Evolutionary conservation across 2,888 invertebrate species (phyloP).

Genomic region (Drymonia ruficornis): DNA sequence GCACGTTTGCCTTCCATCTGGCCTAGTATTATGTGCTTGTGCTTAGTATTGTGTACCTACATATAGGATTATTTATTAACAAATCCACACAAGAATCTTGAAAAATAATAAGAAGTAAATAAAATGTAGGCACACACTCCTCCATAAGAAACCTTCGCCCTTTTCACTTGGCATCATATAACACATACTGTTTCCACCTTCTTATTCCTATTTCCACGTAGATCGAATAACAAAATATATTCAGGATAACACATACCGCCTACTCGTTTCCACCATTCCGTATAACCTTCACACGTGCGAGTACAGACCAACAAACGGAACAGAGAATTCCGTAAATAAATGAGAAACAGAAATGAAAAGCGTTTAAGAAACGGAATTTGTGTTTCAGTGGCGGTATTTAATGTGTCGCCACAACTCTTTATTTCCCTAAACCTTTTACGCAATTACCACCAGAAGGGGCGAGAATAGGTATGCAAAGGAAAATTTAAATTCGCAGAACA

Average conservation of each 20-base stretch:
- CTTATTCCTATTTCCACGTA: constrained; percentile 26
- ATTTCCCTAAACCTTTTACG: constrained; percentile 28
- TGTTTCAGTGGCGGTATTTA: constrained; percentile 32
- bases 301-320: constrained; percentile 16
- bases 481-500: neutral
- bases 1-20: too few relatives aligned
- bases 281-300: constrained; percentile 15
- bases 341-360: constrained; percentile 23
- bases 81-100: neutral
- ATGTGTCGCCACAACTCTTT: constrained; percentile 36
- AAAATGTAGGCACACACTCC: neutral
- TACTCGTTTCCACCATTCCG: constrained; percentile 19
- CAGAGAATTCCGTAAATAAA: constrained; percentile 17
- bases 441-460: neutral
- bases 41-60: too few relatives aligned
- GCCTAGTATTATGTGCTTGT: too few relatives aligned
- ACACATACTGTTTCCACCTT: constrained; percentile 25
- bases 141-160: neutral
- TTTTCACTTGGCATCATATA: constrained; percentile 16
- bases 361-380: constrained; percentile 24
- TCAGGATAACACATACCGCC: constrained; percentile 27
- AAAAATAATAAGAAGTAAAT: neutral
- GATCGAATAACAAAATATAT: constrained; percentile 25
- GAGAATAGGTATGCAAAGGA: neutral
- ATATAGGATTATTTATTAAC: neutral